A percentile compares a stretch with the other conserved stretches of the same genome.
phyloP scores from a whole-genome alignment of 2,888 invertebrate genomes.

The Caenorhabditis auriculariae region DNA sequence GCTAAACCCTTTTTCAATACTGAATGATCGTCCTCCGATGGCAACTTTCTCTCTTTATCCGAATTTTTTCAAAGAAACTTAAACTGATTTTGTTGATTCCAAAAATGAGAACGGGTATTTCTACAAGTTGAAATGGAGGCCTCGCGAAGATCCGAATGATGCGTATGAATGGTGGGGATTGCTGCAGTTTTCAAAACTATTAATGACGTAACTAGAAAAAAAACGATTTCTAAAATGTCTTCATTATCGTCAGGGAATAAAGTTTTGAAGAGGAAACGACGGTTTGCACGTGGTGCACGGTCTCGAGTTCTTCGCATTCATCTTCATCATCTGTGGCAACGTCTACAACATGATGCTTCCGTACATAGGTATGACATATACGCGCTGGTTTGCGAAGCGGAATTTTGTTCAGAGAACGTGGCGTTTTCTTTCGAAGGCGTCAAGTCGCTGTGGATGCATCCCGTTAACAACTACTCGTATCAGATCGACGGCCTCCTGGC shows the following conservation, averaged over 20 bases:
- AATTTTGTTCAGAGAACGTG: conserved; percentile 49
- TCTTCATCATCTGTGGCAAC: conserved; percentile 48
- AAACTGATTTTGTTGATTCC: too few species aligned
- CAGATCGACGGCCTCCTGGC: conserved; percentile 51
- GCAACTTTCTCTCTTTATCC: too few species aligned
- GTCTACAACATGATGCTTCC: conserved; percentile 58
- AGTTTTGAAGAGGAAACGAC: too few species aligned
- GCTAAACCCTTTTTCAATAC: too few species aligned
- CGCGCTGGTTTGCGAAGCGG: not conserved
- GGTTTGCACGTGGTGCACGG: conserved; percentile 41
- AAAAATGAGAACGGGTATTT: too few species aligned
- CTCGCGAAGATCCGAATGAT: not conserved
- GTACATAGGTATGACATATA: conserved; percentile 47
- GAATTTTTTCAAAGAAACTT: too few species aligned
- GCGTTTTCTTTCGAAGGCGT: conserved; percentile 55
- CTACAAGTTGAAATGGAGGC: not conserved
- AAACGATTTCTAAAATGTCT: conserved; percentile 1
- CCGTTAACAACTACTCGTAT: conserved; percentile 54
- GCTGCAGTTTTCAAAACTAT: too few species aligned
- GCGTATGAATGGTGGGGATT: too few species aligned
- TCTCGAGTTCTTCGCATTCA: conserved; percentile 34
- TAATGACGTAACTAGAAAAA: not conserved
- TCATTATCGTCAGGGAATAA: too few species aligned
- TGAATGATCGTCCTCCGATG: too few species aligned
- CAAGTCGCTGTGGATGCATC: conserved; percentile 39